phyloP scores from a whole-genome alignment of 2,888 invertebrate genomes.

The Macrophya annulata region DNA sequence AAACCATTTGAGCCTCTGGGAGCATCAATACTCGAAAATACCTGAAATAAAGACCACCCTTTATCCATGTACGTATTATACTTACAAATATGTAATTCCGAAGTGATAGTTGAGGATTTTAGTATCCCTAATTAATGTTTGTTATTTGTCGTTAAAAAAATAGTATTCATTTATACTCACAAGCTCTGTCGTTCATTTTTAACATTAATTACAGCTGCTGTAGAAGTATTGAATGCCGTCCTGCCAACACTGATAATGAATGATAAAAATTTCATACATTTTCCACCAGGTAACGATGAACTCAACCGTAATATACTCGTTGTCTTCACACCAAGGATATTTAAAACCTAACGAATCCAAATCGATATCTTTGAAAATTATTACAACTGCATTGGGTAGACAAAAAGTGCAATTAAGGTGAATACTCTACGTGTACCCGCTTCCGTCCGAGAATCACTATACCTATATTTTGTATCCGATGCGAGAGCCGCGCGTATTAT shows the following conservation, averaged over 20 bases:
- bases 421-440: conserved; percentile 40
- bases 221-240: background rate
- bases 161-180: too few species aligned
- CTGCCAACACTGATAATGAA: background rate
- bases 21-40: too few species aligned
- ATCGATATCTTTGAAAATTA: conserved; percentile 79
- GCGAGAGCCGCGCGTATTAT: background rate
- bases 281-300: conserved; percentile 62
- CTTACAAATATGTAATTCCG: too few species aligned
- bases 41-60: too few species aligned
- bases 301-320: conserved; percentile 66
- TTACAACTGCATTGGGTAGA: conserved; percentile 79
- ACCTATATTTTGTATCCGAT: background rate
- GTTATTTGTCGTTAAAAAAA: too few species aligned
- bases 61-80: too few species aligned
- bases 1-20: too few species aligned
- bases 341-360: conserved; percentile 79
- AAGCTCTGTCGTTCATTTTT: too few species aligned
- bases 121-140: background rate
- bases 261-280: too few species aligned
- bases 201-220: background rate
- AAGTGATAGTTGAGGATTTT: background rate
- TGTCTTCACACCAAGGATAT: conserved; percentile 70
- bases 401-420: conserved; percentile 75
- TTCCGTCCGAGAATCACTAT: too few species aligned